These are phyloP conservation scores for Synchiropus splendidus DNA, from an alignment of 2,113 vertebrate genomes.

Conservation along the genomic window DNA sequence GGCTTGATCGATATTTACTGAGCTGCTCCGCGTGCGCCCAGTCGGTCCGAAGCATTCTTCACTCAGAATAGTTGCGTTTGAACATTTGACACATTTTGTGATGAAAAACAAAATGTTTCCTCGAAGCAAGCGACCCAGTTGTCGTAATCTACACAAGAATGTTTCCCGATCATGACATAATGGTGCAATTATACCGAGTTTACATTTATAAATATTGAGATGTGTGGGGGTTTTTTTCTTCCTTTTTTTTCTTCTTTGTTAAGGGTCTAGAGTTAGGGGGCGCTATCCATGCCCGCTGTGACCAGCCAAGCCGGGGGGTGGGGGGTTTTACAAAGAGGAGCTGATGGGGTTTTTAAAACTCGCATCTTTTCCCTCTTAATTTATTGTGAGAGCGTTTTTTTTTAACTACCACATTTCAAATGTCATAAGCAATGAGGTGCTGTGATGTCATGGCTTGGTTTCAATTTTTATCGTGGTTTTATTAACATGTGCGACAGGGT, in stretches of 20 bases:
- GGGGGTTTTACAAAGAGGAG: slow-evolving; percentile 28
- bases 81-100: neutral
- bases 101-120: neutral
- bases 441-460: slow-evolving; percentile 27
- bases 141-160: slow-evolving; percentile 28
- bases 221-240: too few species aligned
- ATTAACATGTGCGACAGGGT: slow-evolving; percentile 15
- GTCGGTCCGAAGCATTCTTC: slow-evolving; percentile 10
- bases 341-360: slow-evolving; percentile 14
- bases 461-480: neutral
- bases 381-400: slow-evolving; percentile 36
- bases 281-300: neutral
- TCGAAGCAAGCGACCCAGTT: neutral
- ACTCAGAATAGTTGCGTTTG: too few species aligned
- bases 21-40: slow-evolving; percentile 35
- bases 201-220: slow-evolving; percentile 56
- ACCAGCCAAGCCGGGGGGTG: neutral
- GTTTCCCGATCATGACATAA: slow-evolving; percentile 42
- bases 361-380: slow-evolving; percentile 23
- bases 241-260: slow-evolving; percentile 18
- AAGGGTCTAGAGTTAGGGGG: neutral
- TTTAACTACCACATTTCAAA: slow-evolving; percentile 38
- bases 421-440: slow-evolving; percentile 49
- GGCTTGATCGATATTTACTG: slow-evolving; percentile 29
- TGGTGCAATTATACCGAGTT: slow-evolving; percentile 62